These are phyloP conservation scores for Cichlasoma orientale DNA, from an alignment of 2,797 vertebrate species.

Conservation along the genomic window DNA sequence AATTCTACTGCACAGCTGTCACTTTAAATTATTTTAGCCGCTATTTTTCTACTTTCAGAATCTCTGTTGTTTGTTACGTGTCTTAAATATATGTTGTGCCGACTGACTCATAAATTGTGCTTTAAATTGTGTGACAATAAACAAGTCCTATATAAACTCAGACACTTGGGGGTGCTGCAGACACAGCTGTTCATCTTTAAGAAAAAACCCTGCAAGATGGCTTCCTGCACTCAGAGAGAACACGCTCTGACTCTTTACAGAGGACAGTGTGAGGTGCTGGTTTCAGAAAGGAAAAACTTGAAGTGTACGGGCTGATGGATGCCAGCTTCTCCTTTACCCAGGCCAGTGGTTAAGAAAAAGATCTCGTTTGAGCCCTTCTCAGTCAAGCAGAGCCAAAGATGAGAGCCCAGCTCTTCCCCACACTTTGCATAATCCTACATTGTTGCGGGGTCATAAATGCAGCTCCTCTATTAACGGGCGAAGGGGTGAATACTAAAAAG, in stretches of 20 bases:
- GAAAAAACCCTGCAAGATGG: background rate
- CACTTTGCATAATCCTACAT: conserved; percentile 51
- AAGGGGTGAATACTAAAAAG: conserved; percentile 59
- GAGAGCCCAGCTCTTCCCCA: background rate
- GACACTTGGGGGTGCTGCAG: conserved; percentile 56
- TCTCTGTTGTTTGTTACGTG: background rate
- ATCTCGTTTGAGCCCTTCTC: background rate
- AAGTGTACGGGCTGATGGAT: too few relatives aligned
- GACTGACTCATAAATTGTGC: background rate
- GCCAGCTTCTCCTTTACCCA: background rate
- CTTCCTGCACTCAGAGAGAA: background rate
- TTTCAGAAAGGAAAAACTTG: background rate
- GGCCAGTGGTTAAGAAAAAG: conserved; percentile 1
- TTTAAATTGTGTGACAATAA: conserved; percentile 37
- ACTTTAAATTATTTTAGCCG: conserved; percentile 20
- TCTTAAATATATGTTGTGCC: background rate
- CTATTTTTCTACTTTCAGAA: conserved; percentile 23
- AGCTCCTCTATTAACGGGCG: conserved; percentile 1
- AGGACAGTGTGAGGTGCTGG: background rate
- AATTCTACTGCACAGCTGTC: conserved; percentile 12
- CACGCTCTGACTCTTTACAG: too few relatives aligned
- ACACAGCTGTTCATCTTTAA: background rate
- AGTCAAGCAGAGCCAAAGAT: background rate
- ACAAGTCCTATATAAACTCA: conserved; percentile 14
- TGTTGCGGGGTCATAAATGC: conserved; percentile 38